These are phyloP conservation scores for Limnephilus rhombicus DNA, from an alignment of 2,888 invertebrate species.

Conservation along the genomic window DNA sequence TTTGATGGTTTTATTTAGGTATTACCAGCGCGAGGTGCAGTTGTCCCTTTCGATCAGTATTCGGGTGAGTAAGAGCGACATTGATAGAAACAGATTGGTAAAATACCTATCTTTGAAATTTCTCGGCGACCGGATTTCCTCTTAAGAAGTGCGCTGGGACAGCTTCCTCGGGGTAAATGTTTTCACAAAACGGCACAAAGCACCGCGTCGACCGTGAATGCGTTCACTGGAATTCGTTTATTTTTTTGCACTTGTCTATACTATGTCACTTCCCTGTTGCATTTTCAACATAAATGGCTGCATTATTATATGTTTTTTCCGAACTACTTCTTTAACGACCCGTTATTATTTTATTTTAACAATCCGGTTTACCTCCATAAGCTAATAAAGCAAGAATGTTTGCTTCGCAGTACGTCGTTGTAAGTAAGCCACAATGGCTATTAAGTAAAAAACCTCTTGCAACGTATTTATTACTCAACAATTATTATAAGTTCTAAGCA, in stretches of 20 bases:
- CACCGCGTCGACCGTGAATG: neutral
- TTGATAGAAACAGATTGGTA: no score
- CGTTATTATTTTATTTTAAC: neutral
- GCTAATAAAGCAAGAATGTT: neutral
- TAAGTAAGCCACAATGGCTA: neutral
- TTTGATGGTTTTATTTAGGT: no score
- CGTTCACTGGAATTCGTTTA: no score
- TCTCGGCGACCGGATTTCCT: no score
- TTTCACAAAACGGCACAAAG: no score
- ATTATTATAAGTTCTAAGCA: neutral
- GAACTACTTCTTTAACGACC: neutral
- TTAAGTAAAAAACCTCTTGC: neutral
- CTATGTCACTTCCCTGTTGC: neutral
- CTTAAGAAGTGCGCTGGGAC: no score
- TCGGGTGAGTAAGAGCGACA: no score
- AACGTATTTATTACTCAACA: neutral
- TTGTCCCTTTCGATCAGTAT: no score
- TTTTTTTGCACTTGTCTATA: neutral
- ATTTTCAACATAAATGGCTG: neutral
- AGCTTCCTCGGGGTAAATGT: no score
- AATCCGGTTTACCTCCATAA: neutral
- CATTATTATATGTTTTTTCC: neutral
- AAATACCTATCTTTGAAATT: no score
- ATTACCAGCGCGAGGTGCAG: no score
- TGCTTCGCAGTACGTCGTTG: neutral